Evolutionary conservation across 2,888 invertebrate genomes (phyloP).

Genomic region (Gonocerus acuteangulatus): DNA sequence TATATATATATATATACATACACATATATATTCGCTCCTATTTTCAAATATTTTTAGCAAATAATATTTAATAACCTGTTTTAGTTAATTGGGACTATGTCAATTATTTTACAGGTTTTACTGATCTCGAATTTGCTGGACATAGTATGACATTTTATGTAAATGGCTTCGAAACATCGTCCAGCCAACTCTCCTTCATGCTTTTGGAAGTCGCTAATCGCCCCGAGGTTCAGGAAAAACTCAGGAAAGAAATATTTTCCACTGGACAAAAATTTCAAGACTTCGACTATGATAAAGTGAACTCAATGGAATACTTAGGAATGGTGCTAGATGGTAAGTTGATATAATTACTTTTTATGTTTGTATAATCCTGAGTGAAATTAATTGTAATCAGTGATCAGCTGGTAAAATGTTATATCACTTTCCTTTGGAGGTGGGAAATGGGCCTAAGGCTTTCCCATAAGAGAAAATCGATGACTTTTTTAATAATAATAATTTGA

Average conservation of each 20-base stretch:
- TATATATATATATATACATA: too few relatives aligned
- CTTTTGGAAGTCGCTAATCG: conserved; percentile 19
- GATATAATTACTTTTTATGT: background rate
- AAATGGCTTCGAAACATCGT: conserved; percentile 22
- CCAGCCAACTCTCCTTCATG: conserved; percentile 7
- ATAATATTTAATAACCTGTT: too few relatives aligned
- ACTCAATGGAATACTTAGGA: conserved; percentile 20
- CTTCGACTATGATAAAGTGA: conserved; percentile 22
- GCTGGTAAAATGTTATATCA: too few relatives aligned
- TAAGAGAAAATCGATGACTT: too few relatives aligned
- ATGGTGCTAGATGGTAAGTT: conserved; percentile 24
- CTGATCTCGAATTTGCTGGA: conserved; percentile 18
- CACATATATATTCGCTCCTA: too few relatives aligned
- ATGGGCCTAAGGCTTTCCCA: too few relatives aligned
- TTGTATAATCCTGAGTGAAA: too few relatives aligned
- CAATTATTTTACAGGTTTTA: background rate
- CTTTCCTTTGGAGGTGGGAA: too few relatives aligned
- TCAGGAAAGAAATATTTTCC: conserved; percentile 21
- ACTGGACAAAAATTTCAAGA: conserved; percentile 3
- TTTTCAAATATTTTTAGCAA: too few relatives aligned
- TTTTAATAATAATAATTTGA: too few relatives aligned
- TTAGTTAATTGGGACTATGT: too few relatives aligned
- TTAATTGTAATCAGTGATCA: too few relatives aligned
- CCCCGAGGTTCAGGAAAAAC: conserved; percentile 22
- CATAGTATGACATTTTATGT: conserved; percentile 26